Percentiles rank a stretch among this genome's conserved stretches.
Conservation (phyloP, 1,140 invertebrate species). For the Vollenhovia emeryi region DNA sequence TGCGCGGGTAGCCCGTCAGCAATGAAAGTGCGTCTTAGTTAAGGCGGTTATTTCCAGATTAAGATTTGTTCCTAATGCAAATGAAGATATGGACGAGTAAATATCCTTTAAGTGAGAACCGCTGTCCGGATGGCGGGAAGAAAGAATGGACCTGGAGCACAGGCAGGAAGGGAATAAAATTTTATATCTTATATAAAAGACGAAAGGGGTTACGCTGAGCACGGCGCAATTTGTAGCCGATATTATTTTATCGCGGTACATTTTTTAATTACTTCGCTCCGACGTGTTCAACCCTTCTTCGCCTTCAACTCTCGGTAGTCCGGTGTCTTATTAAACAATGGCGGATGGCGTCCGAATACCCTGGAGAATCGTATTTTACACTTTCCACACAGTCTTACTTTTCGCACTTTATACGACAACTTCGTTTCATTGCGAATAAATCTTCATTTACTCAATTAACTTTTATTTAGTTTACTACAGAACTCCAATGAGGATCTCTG, state of each 20-base stretch:
- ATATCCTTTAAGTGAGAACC: constrained; percentile 51
- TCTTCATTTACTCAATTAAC: constrained; percentile 56
- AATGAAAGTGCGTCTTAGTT: constrained; percentile 53
- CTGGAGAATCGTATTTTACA: constrained; percentile 81
- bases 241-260: constrained; percentile 83
- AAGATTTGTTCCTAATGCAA: constrained; percentile 56
- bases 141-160: constrained; percentile 42
- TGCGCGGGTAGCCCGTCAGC: background rate
- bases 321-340: constrained; percentile 82
- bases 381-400: constrained; percentile 69
- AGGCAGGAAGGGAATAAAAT: constrained; percentile 70
- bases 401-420: constrained; percentile 53
- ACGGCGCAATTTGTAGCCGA: constrained; percentile 83
- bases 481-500: constrained; percentile 38
- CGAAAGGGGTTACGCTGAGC: constrained; percentile 57
- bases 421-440: constrained; percentile 57
- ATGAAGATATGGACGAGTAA: constrained; percentile 61
- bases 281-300: constrained; percentile 74
- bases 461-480: constrained; percentile 52
- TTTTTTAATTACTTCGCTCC: constrained; percentile 83
- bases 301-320: constrained; percentile 66
- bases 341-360: constrained; percentile 66
- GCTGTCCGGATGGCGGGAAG: constrained; percentile 39
- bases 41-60: constrained; percentile 54
- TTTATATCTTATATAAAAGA: constrained; percentile 79